Conservation (phyloP, 2,797 vertebrate genomes). For the Hippopotamyrus pictus region DNA sequence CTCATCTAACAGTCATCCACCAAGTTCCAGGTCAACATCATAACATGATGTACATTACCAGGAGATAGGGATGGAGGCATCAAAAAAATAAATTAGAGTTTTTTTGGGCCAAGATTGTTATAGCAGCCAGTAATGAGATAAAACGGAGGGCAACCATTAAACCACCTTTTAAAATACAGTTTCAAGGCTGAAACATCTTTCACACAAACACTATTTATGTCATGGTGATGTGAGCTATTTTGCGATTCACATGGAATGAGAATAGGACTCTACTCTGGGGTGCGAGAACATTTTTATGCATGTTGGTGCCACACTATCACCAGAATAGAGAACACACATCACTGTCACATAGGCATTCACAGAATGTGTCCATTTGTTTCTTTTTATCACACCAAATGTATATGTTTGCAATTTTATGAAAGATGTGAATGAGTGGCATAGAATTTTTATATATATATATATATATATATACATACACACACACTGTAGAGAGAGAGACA, state of each 20-base stretch:
- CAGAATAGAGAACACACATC: neutral
- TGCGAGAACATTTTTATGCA: neutral
- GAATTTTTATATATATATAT: too few relatives aligned
- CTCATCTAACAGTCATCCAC: neutral
- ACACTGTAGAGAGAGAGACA: neutral
- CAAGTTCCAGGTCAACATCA: neutral
- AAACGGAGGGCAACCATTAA: neutral
- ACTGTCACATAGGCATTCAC: neutral
- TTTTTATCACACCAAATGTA: neutral
- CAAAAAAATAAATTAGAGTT: neutral
- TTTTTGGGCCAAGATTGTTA: neutral
- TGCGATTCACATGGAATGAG: neutral
- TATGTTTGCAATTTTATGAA: neutral
- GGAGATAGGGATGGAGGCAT: neutral
- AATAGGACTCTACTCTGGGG: neutral
- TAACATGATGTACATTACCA: neutral
- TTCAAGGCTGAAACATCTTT: neutral
- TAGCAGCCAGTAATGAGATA: neutral
- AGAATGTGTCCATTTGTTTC: neutral
- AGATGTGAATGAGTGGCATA: neutral
- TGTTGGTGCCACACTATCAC: neutral
- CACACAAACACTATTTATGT: neutral
- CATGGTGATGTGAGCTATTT: neutral
- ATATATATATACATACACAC: too few relatives aligned
- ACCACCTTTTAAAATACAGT: neutral